Evolutionary conservation across 2,888 invertebrate genomes (phyloP), one percentile per base, ranked within the genome.

Genomic region (Celastrina argiolus): DNA sequence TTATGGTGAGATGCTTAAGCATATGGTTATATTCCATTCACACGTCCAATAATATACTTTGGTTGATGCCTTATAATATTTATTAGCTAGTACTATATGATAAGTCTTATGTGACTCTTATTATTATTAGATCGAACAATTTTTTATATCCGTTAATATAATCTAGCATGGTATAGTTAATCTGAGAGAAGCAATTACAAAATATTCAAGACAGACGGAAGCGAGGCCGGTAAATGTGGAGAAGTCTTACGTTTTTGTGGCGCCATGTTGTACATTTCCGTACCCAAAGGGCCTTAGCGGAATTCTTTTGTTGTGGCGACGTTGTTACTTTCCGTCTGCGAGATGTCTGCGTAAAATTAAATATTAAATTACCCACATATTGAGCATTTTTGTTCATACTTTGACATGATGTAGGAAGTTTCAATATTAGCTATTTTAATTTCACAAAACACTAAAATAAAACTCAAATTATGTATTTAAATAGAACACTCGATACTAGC

Each of bases 191-290:
- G 22, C 39, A 61, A 61, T 39, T 36, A 36, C 36, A 39, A 58
- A 58, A 58, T 31, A 31, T 58, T 18, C 39, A 69, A 70, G 69
- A 66, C 58, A 66, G 67, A 66, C 61, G 70, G 67, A 51, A 51
- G 51, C 51, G 22, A 22, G 51, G 12, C 26, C 22, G 51, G 51
- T 26, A 58, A 36, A 18, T n/a, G 16, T 16, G 45, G 12, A 41
- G 61, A 45, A 68, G 63, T 61, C 61, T 65, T 65, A 34, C 51
- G 51, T 63, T 61, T 36, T 39, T 36, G 61, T 61, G 18, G 22
- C 34, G 26, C 51, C 36, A 61, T 61, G 61, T 61, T 61, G 34
- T 39, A 36, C 22, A 36, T 39, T 61, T 39, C 61, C 61, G 61
- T 22, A 61, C 61, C 61, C 39, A 22, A 22, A 61, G 61, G 34